These are phyloP conservation scores for Polietes domitor DNA, from an alignment of 2,888 invertebrate genomes.

Conservation along the genomic window DNA sequence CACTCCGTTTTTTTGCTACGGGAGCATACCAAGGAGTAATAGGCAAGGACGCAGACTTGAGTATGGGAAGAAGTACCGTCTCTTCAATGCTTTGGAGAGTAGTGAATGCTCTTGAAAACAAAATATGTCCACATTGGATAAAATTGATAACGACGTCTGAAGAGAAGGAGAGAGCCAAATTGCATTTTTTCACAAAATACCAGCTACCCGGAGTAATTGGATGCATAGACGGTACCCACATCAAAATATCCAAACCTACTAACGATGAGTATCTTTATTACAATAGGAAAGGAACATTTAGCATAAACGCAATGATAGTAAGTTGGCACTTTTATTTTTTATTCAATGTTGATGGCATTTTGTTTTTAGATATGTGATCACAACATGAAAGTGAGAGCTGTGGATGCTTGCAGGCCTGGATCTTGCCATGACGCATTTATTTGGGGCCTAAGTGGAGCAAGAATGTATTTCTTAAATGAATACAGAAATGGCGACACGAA, in stretches of 20 bases:
- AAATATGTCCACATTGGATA: constrained; percentile 1
- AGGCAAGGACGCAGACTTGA: not conserved
- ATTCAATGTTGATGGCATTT: not conserved
- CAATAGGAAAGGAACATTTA: not conserved
- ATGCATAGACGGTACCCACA: too few relatives aligned
- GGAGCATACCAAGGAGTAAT: too few relatives aligned
- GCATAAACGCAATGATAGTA: too few relatives aligned
- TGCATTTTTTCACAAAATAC: too few relatives aligned
- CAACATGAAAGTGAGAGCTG: not conserved
- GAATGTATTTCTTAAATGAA: not conserved
- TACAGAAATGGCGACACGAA: not conserved
- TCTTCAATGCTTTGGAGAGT: constrained; percentile 8
- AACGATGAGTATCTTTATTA: too few relatives aligned
- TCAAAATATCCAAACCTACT: too few relatives aligned
- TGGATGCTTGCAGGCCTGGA: too few relatives aligned
- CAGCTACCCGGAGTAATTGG: too few relatives aligned
- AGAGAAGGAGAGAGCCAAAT: not conserved
- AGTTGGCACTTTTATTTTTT: not conserved
- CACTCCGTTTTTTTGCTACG: too few relatives aligned
- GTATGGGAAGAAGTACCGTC: constrained; percentile 15
- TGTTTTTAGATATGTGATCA: not conserved
- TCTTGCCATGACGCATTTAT: too few relatives aligned
- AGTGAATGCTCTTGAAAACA: not conserved
- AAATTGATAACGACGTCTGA: not conserved
- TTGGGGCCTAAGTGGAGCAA: not conserved